A percentile compares a stretch with the other conserved stretches of the same genome.
phyloP scores from a whole-genome alignment of 2,888 invertebrate species.

The Nasonovia ribisnigri region DNA sequence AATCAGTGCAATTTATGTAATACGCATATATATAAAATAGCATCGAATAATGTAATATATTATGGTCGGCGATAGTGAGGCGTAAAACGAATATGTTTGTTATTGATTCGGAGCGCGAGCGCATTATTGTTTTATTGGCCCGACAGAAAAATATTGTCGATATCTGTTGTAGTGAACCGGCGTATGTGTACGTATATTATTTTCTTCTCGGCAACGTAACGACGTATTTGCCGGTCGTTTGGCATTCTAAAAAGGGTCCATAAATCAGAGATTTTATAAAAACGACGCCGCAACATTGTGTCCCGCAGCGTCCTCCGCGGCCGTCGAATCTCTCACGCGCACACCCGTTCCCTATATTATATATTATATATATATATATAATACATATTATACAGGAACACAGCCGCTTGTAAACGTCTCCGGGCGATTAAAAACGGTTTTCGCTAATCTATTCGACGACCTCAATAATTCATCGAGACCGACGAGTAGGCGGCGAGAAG shows the following conservation, averaged over 20 bases:
- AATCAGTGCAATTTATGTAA: neutral
- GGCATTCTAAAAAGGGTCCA: constrained; percentile 60
- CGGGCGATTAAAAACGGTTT: constrained; percentile 46
- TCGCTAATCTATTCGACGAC: constrained; percentile 43
- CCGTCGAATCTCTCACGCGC: neutral
- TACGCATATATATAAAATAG: neutral
- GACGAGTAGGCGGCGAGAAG: neutral
- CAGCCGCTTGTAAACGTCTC: neutral
- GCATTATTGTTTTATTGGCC: constrained; percentile 37
- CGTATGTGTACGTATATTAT: neutral
- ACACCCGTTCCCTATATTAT: neutral
- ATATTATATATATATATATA: no score
- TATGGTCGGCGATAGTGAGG: no score
- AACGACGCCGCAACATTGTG: constrained; percentile 19
- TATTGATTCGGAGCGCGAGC: constrained; percentile 11
- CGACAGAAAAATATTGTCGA: constrained; percentile 40
- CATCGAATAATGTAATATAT: neutral
- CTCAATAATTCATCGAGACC: constrained; percentile 39
- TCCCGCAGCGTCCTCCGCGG: neutral
- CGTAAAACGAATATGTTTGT: constrained; percentile 27
- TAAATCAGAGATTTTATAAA: constrained; percentile 55
- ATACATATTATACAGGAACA: neutral
- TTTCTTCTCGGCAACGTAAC: constrained; percentile 45
- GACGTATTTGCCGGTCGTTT: constrained; percentile 54
- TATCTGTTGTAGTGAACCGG: neutral